These are phyloP conservation scores for Camponotus fellah DNA, from an alignment of 2,888 invertebrate genomes.

Conservation along the genomic window DNA sequence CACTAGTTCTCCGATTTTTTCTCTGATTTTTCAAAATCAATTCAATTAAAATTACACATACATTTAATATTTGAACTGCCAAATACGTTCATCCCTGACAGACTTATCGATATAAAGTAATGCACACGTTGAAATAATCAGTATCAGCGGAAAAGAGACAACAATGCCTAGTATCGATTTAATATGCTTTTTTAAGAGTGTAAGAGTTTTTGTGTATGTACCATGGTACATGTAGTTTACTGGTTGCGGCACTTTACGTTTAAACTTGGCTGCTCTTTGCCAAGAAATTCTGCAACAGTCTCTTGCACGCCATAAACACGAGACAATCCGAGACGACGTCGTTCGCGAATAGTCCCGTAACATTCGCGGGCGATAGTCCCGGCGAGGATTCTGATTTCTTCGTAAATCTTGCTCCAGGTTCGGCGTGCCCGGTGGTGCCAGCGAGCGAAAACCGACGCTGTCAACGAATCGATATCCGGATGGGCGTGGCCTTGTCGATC, in stretches of 20 bases:
- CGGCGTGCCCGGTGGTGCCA: slow-evolving; percentile 59
- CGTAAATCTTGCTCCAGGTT: slow-evolving; percentile 61
- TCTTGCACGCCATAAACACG: slow-evolving; percentile 28
- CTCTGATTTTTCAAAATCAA: too few relatives aligned
- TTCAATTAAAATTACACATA: too few relatives aligned
- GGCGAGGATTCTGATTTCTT: slow-evolving; percentile 53
- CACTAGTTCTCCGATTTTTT: too few relatives aligned
- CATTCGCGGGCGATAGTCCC: slow-evolving; percentile 40
- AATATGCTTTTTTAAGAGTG: too few relatives aligned
- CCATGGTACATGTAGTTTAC: neutral
- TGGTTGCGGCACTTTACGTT: neutral
- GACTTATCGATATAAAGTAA: too few relatives aligned
- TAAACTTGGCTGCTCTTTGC: neutral
- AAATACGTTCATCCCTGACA: too few relatives aligned
- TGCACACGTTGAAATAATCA: too few relatives aligned
- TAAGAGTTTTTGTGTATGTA: neutral
- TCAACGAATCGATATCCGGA: slow-evolving; percentile 81
- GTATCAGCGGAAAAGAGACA: too few relatives aligned
- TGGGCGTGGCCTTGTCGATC: slow-evolving; percentile 80
- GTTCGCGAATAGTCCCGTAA: slow-evolving; percentile 47
- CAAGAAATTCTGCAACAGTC: neutral
- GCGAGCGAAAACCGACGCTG: slow-evolving; percentile 76
- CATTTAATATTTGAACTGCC: too few relatives aligned
- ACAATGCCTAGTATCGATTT: too few relatives aligned
- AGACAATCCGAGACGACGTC: slow-evolving; percentile 31